Evolutionary conservation across 2,113 vertebrate species (phyloP).

Genomic region (Spheniscus mendiculus): DNA sequence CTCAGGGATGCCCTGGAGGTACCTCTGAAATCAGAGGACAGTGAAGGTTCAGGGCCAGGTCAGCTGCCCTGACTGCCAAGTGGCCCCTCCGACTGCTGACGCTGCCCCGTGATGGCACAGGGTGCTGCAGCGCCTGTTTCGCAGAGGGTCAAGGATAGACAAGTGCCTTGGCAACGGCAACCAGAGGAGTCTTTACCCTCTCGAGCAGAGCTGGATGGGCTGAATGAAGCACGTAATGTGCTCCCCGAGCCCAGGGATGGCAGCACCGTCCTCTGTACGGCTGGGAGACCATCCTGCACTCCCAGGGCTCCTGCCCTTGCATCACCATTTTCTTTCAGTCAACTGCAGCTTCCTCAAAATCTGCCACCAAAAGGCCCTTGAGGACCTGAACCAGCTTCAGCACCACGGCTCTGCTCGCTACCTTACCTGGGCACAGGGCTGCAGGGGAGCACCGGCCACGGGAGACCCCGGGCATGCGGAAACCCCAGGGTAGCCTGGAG

Average conservation of each 20-base stretch:
- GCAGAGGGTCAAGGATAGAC: background rate
- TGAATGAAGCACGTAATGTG: accelerated
- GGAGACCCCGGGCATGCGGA: background rate
- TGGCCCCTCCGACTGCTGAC: accelerated
- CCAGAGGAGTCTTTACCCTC: too few relatives aligned
- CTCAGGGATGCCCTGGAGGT: background rate
- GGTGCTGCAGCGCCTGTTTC: accelerated
- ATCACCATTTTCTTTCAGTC: background rate
- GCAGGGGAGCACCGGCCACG: accelerated
- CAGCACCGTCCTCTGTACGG: accelerated
- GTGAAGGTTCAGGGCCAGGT: background rate
- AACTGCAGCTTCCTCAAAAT: background rate
- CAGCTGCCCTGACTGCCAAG: background rate
- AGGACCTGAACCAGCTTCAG: background rate
- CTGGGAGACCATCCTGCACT: accelerated
- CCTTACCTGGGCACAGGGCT: background rate
- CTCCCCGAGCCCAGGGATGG: background rate
- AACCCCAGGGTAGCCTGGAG: background rate
- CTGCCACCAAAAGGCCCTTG: background rate
- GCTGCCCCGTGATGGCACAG: accelerated
- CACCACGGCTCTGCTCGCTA: accelerated
- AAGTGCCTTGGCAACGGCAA: background rate
- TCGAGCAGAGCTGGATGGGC: background rate
- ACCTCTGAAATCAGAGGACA: background rate
- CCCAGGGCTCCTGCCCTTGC: background rate